phyloP scores from a whole-genome alignment of 2,797 vertebrate genomes.

The Danio kyathit region DNA sequence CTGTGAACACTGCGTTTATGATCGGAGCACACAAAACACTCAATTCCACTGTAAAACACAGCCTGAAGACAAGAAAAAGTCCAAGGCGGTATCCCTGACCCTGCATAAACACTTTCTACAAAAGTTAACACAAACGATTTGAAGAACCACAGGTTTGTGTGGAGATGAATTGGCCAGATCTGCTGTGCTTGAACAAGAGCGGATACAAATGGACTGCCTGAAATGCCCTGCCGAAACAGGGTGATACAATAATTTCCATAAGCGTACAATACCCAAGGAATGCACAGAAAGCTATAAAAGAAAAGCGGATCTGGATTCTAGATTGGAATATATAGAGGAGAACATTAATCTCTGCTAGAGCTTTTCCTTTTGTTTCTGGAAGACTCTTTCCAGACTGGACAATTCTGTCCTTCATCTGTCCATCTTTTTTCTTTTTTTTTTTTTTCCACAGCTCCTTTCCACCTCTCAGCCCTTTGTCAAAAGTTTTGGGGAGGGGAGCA shows the following conservation, averaged over 20 bases:
- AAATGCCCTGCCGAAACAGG: constrained; percentile 59
- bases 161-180: constrained; percentile 77
- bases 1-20: constrained; percentile 43
- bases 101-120: constrained; percentile 82
- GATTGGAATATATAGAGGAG: constrained; percentile 75
- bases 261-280: constrained; percentile 76
- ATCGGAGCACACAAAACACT: constrained; percentile 67
- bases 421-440: constrained; percentile 47
- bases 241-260: constrained; percentile 77
- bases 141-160: constrained; percentile 68
- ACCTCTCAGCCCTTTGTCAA: constrained; percentile 54
- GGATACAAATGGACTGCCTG: constrained; percentile 62
- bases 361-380: constrained; percentile 69
- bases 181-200: constrained; percentile 51
- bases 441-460: constrained; percentile 59
- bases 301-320: constrained; percentile 78
- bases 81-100: constrained; percentile 79
- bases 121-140: constrained; percentile 77
- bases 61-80: constrained; percentile 62
- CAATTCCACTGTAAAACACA: constrained; percentile 65
- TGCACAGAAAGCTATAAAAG: constrained; percentile 72
- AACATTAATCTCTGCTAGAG: constrained; percentile 76
- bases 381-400: constrained; percentile 45
- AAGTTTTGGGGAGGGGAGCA: constrained; percentile 48
- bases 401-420: constrained; percentile 67